Conservation (phyloP, 2,797 vertebrate species). For the Lycodopsis pacificus region DNA sequence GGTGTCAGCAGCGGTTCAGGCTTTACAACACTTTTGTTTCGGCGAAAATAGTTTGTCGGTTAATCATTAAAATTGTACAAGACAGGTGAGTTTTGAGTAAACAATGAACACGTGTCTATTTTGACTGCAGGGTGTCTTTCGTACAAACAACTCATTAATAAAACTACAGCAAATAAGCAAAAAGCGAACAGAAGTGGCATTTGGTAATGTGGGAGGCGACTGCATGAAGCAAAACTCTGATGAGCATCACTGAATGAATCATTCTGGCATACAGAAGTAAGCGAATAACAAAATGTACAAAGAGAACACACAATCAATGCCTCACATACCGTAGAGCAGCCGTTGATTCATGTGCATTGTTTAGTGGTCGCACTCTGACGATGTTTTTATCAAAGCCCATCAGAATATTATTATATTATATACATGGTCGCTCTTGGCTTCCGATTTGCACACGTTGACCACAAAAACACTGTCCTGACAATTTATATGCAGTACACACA, state of each 20-base stretch:
- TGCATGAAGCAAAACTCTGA: conserved; percentile 67
- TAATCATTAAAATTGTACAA: conserved; percentile 8
- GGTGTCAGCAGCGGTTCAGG: background rate
- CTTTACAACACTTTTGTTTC: background rate
- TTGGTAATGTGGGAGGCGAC: conserved; percentile 75
- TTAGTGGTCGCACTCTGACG: conserved; percentile 15
- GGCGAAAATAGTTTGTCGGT: background rate
- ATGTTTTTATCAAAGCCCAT: conserved; percentile 25
- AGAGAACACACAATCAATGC: conserved; percentile 44
- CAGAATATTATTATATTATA: conserved; percentile 24
- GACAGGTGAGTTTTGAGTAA: conserved; percentile 45
- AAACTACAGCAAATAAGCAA: conserved; percentile 58
- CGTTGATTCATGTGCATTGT: conserved; percentile 30
- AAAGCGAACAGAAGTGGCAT: conserved; percentile 76
- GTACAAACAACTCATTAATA: conserved; percentile 47
- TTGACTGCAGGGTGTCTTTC: conserved; percentile 13
- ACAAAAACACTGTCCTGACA: conserved; percentile 24
- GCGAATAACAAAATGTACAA: conserved; percentile 65
- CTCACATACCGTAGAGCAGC: conserved; percentile 18
- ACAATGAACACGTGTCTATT: conserved; percentile 46
- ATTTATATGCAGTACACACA: conserved; percentile 31
- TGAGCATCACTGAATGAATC: conserved; percentile 74
- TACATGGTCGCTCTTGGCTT: background rate
- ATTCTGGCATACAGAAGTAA: conserved; percentile 64
- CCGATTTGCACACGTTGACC: conserved; percentile 14